Evolutionary conservation across 1,140 invertebrate genomes (phyloP).

Genomic region (Zaprionus ghesquierei): DNA sequence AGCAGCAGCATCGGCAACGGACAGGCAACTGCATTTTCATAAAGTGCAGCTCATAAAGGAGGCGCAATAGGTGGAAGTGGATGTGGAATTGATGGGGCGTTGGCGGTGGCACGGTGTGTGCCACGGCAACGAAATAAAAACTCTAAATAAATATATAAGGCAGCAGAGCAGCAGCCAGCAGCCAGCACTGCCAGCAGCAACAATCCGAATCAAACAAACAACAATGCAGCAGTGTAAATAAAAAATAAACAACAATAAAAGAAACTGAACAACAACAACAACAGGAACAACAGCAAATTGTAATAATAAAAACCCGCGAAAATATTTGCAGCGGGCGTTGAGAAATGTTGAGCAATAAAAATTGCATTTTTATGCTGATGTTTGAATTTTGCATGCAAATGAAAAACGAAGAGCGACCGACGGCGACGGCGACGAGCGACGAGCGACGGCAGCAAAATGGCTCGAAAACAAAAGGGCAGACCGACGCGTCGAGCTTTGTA

Average conservation of each 20-base stretch:
- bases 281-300: conserved; percentile 43
- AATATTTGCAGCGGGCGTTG: conserved; percentile 79
- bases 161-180: conserved; percentile 23
- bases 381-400: conserved; percentile 80
- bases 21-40: conserved; percentile 75
- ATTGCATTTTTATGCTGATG: conserved; percentile 81
- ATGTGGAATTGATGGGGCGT: background rate
- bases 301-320: conserved; percentile 77
- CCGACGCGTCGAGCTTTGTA: background rate
- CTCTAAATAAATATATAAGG: conserved; percentile 63
- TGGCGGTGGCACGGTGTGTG: conserved; percentile 21
- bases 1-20: background rate
- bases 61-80: conserved; percentile 11
- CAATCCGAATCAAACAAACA: conserved; percentile 65
- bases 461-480: conserved; percentile 41
- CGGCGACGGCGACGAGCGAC: background rate
- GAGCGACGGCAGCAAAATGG: conserved; percentile 43
- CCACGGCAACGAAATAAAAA: conserved; percentile 52
- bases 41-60: conserved; percentile 79
- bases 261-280: background rate
- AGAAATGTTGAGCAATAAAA: conserved; percentile 81
- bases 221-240: conserved; percentile 44
- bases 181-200: conserved; percentile 39
- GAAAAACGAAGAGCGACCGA: conserved; percentile 57
- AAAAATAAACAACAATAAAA: conserved; percentile 33